These are phyloP conservation scores for Chromobotia macracanthus DNA, from an alignment of 2,797 vertebrate genomes.

Conservation along the genomic window DNA sequence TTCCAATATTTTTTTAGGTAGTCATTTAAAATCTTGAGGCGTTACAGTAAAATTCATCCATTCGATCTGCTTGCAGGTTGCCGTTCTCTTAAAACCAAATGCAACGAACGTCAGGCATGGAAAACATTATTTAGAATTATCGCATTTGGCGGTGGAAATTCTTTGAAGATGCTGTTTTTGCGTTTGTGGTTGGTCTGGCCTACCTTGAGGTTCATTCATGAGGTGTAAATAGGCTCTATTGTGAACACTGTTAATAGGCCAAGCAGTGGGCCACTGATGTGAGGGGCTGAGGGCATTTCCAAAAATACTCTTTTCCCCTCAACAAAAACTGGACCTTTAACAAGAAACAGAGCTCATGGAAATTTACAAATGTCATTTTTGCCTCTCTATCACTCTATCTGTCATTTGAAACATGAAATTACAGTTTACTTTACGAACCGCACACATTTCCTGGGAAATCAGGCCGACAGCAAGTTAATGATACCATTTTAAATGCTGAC, in stretches of 20 bases:
- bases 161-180: slow-evolving; percentile 23
- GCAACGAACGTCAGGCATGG: not conserved
- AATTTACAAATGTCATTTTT: not conserved
- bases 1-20: too few species aligned
- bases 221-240: not conserved
- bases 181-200: slow-evolving; percentile 18
- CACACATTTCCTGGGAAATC: too few species aligned
- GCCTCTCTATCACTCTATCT: too few species aligned
- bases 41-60: not conserved
- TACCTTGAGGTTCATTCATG: not conserved
- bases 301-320: slow-evolving; percentile 4
- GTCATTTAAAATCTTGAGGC: too few species aligned
- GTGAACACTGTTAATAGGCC: not conserved
- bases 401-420: too few species aligned
- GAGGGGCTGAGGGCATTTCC: slow-evolving; percentile 41
- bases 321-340: not conserved
- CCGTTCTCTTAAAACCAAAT: slow-evolving; percentile 1
- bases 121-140: slow-evolving; percentile 17
- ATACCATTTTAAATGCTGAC: too few species aligned
- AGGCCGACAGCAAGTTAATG: too few species aligned
- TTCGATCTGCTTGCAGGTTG: not conserved
- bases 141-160: not conserved
- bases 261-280: not conserved
- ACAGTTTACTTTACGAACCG: too few species aligned
- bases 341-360: not conserved